phyloP scores from a whole-genome alignment of 1,140 invertebrate species.

The Drosophila repletoides region DNA sequence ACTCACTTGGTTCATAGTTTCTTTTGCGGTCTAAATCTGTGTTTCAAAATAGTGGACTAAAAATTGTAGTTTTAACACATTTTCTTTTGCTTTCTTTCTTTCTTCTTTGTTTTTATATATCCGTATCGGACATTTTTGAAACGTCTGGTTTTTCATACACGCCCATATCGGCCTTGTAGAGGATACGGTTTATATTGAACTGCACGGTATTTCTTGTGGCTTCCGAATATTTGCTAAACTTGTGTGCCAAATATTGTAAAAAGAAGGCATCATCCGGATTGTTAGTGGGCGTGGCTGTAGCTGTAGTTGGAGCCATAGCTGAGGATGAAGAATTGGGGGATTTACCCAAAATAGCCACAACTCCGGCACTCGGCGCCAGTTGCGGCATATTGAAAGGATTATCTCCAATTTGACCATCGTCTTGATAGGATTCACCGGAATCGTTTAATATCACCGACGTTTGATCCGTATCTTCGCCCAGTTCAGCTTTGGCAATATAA shows the following conservation, averaged over 20 bases:
- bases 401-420: background rate
- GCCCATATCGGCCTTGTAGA: conserved; percentile 57
- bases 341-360: too few species aligned
- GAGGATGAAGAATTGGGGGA: background rate
- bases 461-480: conserved; percentile 6
- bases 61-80: too few species aligned
- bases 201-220: conserved; percentile 43
- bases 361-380: too few species aligned
- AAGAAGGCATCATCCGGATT: conserved; percentile 35
- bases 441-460: background rate
- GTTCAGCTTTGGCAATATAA: conserved; percentile 38
- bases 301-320: background rate
- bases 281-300: background rate
- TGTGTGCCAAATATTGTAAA: conserved; percentile 40
- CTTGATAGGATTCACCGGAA: background rate
- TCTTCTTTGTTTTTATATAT: background rate
- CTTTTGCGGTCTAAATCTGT: too few species aligned
- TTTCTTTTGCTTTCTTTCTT: too few species aligned
- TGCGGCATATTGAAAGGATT: conserved; percentile 12
- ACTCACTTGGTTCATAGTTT: too few species aligned
- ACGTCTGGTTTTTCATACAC: conserved; percentile 30
- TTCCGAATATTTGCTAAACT: conserved; percentile 38
- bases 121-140: conserved; percentile 22
- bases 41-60: too few species aligned
- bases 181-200: conserved; percentile 52